Evolutionary conservation across 2,797 vertebrate species (phyloP).

Genomic region (Leucoraja ocellata): DNA sequence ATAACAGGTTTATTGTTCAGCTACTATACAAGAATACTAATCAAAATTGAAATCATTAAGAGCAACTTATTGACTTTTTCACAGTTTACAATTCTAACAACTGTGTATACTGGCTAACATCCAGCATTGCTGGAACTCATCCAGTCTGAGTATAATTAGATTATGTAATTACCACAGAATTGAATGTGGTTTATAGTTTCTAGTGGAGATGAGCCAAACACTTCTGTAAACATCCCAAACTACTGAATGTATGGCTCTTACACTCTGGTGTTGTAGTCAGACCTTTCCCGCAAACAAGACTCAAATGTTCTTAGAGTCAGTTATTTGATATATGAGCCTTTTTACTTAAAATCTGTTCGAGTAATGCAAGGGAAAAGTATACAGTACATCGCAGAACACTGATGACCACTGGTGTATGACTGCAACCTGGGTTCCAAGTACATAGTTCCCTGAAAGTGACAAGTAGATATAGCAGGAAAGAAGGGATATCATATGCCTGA

Average conservation of each 20-base stretch:
- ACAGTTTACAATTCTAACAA: neutral
- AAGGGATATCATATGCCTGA: no score
- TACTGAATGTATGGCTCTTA: constrained; percentile 21
- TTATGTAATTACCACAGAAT: constrained; percentile 23
- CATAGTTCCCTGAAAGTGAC: no score
- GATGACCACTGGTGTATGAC: no score
- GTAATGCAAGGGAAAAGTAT: no score
- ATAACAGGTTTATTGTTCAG: neutral
- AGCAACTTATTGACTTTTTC: constrained; percentile 7
- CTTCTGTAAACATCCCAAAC: constrained; percentile 19
- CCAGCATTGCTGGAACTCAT: neutral
- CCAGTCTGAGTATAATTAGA: constrained; percentile 3
- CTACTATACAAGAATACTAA: neutral
- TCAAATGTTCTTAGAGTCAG: neutral
- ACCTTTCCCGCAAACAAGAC: neutral
- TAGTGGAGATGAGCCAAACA: constrained; percentile 14
- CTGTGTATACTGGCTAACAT: constrained; percentile 28
- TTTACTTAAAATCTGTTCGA: neutral
- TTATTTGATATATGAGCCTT: neutral
- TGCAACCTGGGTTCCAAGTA: no score
- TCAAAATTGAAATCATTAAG: constrained; percentile 25
- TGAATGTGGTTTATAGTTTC: constrained; percentile 26
- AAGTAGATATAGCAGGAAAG: no score
- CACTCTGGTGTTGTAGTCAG: neutral
- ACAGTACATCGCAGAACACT: no score